Evolutionary conservation across 2,888 invertebrate species (phyloP), one percentile per base, ranked within the genome.

Genomic region (Bimastos eiseni): DNA sequence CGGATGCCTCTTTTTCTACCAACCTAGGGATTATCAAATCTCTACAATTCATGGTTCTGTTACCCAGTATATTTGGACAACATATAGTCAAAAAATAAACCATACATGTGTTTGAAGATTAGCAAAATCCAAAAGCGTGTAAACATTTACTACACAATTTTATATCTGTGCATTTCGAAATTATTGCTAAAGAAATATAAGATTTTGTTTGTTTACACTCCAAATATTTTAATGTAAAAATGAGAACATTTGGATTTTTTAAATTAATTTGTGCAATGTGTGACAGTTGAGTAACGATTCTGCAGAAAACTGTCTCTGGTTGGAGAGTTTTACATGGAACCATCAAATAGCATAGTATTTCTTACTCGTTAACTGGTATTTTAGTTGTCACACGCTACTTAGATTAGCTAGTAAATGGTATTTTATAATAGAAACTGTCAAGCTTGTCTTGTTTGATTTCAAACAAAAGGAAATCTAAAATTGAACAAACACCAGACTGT

Each of bases 361-460:
- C 30, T n/a, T 70, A n/a, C 70, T 70, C 30, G 30, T n/a, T n/a
- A 70, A 70, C 30, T 70, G n/a, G 49, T 70, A 30, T 70, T 30
- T n/a, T 70, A 70, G 70, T 70, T 70, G 70, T 70, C 11, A n/a
- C 70, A 70, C 5, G 70, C 30, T 70, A n/a, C 70, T 30, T 70
- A 49, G 49, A 30, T 70, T 70, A n/a, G 30, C 8, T 70, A n/a
- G n/a, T 24, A 24, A 24, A 49, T 24, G 6, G 49, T 24, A 8
- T n/a, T 70, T 70, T 70, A 70, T 70, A 70, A n/a, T 70, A 70
- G 70, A 70, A 70, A n/a, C n/a, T 70, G n/a, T n/a, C 30, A 70
- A 70, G n/a, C n/a, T 30, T 70, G 70, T 70, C n/a, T 70, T 70
- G 30, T n/a, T n/a, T 70, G 70, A 70, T 70, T 30, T 70, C 11